These are phyloP conservation scores for Bombus superbus DNA, from an alignment of 1,140 invertebrate genomes.

Conservation along the genomic window DNA sequence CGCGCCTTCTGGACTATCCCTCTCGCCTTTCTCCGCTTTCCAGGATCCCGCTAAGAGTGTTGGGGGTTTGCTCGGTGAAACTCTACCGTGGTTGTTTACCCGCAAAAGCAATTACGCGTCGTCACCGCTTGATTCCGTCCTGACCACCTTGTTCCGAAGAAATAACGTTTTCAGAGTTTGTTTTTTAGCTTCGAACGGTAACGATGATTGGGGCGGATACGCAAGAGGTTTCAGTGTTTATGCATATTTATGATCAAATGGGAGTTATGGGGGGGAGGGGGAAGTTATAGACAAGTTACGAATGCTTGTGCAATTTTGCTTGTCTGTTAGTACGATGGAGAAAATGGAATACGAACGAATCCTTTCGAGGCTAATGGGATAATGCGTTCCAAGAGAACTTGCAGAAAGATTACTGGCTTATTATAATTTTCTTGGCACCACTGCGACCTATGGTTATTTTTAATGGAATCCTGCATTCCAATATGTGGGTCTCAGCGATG, in stretches of 20 bases:
- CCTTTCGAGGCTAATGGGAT: not conserved
- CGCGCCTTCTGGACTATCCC: not conserved
- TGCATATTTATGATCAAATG: too few relatives aligned
- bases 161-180: not conserved
- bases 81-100: constrained; percentile 71
- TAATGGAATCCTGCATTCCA: too few relatives aligned
- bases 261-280: too few relatives aligned
- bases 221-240: too few relatives aligned
- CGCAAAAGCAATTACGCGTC: constrained; percentile 77
- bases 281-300: too few relatives aligned
- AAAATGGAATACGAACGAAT: not conserved
- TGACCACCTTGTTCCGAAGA: too few relatives aligned
- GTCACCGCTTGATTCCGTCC: constrained; percentile 60
- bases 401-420: not conserved
- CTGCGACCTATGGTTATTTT: too few relatives aligned
- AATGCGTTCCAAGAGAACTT: not conserved
- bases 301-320: not conserved
- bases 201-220: too few relatives aligned
- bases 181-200: not conserved
- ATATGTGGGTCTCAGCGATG: too few relatives aligned
- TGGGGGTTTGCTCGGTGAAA: constrained; percentile 32
- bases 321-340: not conserved
- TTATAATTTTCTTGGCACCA: too few relatives aligned
- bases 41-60: constrained; percentile 40
- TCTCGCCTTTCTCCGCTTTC: constrained; percentile 8